phyloP scores from a whole-genome alignment of 2,113 vertebrate genomes.

The Corythornis vintsioides region DNA sequence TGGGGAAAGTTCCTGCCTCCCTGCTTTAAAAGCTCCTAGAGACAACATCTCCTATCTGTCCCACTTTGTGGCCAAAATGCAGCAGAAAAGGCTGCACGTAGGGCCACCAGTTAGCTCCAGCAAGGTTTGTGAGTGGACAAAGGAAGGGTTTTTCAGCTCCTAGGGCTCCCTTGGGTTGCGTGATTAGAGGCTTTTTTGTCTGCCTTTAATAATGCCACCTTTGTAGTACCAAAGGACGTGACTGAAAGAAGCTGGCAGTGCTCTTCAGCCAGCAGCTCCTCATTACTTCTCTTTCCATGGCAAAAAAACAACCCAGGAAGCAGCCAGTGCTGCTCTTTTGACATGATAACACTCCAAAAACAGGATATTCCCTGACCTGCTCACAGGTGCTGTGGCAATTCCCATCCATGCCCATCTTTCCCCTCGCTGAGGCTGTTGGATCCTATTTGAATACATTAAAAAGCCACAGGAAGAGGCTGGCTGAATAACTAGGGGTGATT shows the following conservation, averaged over 20 bases:
- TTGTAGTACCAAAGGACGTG: neutral
- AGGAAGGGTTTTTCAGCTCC: neutral
- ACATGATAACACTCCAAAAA: neutral
- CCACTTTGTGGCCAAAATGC: neutral
- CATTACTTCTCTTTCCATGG: neutral
- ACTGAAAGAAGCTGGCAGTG: neutral
- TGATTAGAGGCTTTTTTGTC: neutral
- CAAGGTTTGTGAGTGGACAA: neutral
- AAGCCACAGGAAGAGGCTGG: neutral
- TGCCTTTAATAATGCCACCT: conserved; percentile 12
- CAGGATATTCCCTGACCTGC: conserved; percentile 6
- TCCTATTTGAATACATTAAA: neutral
- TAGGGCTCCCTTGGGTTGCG: neutral
- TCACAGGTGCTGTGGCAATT: neutral
- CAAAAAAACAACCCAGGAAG: neutral
- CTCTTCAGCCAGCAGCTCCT: neutral
- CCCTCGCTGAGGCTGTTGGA: neutral
- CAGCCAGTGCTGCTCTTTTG: neutral
- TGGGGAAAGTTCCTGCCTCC: neutral
- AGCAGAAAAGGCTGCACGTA: neutral
- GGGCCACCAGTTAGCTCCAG: neutral
- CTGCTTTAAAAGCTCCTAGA: neutral
- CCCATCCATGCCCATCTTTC: neutral
- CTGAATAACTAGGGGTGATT: neutral
- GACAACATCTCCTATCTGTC: neutral